Base-by-base conservation (phyloP, 1,140 invertebrate genomes). In the Venturia canescens region DNA sequence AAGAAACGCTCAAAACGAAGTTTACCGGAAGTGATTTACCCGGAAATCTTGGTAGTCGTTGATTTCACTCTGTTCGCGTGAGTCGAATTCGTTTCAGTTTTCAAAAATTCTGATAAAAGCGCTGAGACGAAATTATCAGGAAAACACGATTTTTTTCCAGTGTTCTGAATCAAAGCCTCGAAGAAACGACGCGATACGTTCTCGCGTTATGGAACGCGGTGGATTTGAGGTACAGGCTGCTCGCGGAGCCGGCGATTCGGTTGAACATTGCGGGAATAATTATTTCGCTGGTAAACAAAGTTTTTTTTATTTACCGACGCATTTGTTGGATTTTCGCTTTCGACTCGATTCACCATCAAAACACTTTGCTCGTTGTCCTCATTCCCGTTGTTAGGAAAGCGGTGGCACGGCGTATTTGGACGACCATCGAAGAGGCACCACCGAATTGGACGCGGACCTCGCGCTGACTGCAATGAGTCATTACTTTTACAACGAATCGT, bases 201-300 rank as follows among this genome's bases (percentile, higher is more conserved):
- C 26, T 87, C 9, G 83, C 87, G 18, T 88, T 84, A 48, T 89
- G 86, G 86, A 82, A 86, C 80, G 87, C 85, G 13, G 86, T 89
- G 13, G 88, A 89, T 80, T 84, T 89, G 48, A 80, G 87, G 66
- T 89, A 84, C 53, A 79, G 88, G 70, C 53, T 71, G 60, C 82
- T 89, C 23, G 26, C 34, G 13, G 70, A 86, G 29, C 88, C 87
- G 11, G 66, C 80, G 50, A 85, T 89, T 66, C 86, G 88, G 16
- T 74, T 89, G 13, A 86, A 87, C 70, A 84, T 89, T 57, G 84
- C 83, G 18, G 87, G 85, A 34, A 85, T 89, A 57, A 79, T 89
- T 53, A 80, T 89, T 78, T 81, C 83, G n/a, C 50, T 67, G 26
- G 87, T 87, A 82, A 81, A 72, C 79, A 31, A 34, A 38, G 1